Evolutionary conservation across 2,888 invertebrate species (phyloP), one percentile per base, ranked within the genome.

Genomic region (Mythimna albipuncta): DNA sequence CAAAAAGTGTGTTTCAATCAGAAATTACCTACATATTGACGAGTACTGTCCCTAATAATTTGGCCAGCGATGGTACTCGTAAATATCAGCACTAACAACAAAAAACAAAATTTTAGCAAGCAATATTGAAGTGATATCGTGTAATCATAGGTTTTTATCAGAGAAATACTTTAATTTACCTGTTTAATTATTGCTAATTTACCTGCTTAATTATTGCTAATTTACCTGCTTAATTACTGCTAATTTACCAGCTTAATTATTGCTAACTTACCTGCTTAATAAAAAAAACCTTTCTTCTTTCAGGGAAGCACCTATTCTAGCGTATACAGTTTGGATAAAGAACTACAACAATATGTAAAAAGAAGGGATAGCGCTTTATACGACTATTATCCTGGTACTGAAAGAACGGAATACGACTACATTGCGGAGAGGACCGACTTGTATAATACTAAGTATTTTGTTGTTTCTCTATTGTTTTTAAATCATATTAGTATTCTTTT

Each of bases 371-470:
- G 87, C 52, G 47, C 66, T 2, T 61, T 75, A 0, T 91, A 89
- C 63, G 79, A 88, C 26, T 75, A 85, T 2, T 95, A 95, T 54
- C 95, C 95, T 2, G 94, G 95, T 0, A 85, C 89, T 0, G 94
- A 94, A 61, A 86, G 86, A 7, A 66, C 84, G 0, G 75, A 88
- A 0, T 95, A 91, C 38, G 92, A 94, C 71, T 94, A 87, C 26
- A 82, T 87, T 0, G 85, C 81, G 9, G 94, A 95, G 52, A 88
- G 95, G 62, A 84, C 82, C n/a, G 88, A 87, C 50, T 38, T 87
- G 3, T 78, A 91, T 61, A 85, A 88, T 2, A 93, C 93, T 5
- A 94, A 91, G 94, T 94, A 88, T 77, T 32, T 52, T 59, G 38
- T 44, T 44, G 54, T 54, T 74, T 58, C 50, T 63, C 57, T 77